A percentile compares a stretch with the other conserved stretches of the same genome.
Conservation (phyloP, 1,140 invertebrate species). For the Ephestia elutella region DNA sequence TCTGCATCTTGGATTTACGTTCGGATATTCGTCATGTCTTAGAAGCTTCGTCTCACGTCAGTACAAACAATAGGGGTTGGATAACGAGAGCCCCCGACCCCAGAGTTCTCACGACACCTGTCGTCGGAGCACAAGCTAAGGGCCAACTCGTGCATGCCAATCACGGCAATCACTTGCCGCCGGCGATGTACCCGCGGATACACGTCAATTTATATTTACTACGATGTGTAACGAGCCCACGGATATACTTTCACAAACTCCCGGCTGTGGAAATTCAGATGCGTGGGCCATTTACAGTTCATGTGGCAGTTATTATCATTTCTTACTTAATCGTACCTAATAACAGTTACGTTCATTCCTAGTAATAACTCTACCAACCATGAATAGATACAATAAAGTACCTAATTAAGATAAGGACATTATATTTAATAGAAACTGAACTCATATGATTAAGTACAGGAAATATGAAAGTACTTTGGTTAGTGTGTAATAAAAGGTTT, state of each 20-base stretch:
- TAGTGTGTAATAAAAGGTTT: too few relatives aligned
- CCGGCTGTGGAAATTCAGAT: neutral
- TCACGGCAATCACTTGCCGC: constrained; percentile 32
- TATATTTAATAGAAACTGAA: too few relatives aligned
- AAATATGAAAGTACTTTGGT: too few relatives aligned
- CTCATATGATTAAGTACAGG: too few relatives aligned
- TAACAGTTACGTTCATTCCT: too few relatives aligned
- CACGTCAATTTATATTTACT: constrained; percentile 19
- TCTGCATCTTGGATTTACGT: too few relatives aligned
- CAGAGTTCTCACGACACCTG: constrained; percentile 25
- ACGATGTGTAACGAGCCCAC: constrained; percentile 13
- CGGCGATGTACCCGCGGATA: constrained; percentile 3
- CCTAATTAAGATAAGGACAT: too few relatives aligned
- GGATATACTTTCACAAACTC: constrained; percentile 14
- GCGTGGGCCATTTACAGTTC: neutral
- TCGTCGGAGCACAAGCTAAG: constrained; percentile 22
- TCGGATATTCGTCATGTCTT: too few relatives aligned
- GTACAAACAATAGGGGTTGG: neutral
- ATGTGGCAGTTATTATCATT: neutral
- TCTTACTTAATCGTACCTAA: too few relatives aligned
- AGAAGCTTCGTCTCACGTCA: too few relatives aligned
- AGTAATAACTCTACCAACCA: too few relatives aligned
- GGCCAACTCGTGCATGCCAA: constrained; percentile 48
- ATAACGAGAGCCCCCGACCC: constrained; percentile 9
- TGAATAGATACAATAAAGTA: too few relatives aligned